Evolutionary conservation across 2,797 vertebrate genomes (phyloP).

Genomic region (Mus minutoides): DNA sequence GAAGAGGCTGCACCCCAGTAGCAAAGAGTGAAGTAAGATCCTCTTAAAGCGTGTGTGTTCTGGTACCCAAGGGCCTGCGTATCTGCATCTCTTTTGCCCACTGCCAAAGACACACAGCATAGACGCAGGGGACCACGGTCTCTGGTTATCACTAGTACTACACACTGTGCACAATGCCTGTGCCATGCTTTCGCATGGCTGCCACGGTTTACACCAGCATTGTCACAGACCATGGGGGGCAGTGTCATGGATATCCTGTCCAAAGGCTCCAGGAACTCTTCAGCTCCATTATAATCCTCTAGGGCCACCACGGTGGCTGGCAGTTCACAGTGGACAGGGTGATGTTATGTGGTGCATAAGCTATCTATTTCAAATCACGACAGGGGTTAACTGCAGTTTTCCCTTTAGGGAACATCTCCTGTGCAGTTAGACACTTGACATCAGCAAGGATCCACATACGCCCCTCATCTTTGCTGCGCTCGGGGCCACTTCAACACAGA

Average conservation of each 20-base stretch:
- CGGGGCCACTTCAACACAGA: too few relatives aligned
- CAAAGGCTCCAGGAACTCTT: neutral
- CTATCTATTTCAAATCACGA: neutral
- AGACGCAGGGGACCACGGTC: rapidly evolving
- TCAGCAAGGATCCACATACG: neutral
- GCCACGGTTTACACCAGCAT: neutral
- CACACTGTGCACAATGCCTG: rapidly evolving
- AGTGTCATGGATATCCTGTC: rapidly evolving
- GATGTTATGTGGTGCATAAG: neutral
- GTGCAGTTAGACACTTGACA: neutral
- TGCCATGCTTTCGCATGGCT: rapidly evolving
- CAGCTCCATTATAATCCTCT: too few relatives aligned
- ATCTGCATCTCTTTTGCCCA: neutral
- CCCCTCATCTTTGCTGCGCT: neutral
- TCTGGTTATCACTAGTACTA: rapidly evolving
- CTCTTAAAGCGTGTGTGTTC: neutral
- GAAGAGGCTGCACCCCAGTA: neutral
- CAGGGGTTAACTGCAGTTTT: neutral
- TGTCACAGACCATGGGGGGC: neutral
- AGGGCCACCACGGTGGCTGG: neutral
- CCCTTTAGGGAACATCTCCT: too few relatives aligned
- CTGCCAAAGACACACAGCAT: neutral
- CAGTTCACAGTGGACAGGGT: neutral
- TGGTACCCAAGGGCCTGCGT: neutral
- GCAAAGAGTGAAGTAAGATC: neutral